A percentile compares a stretch with the other conserved stretches of the same genome.
Conservation (phyloP, 2,797 vertebrate genomes). For the Cygnus olor region DNA sequence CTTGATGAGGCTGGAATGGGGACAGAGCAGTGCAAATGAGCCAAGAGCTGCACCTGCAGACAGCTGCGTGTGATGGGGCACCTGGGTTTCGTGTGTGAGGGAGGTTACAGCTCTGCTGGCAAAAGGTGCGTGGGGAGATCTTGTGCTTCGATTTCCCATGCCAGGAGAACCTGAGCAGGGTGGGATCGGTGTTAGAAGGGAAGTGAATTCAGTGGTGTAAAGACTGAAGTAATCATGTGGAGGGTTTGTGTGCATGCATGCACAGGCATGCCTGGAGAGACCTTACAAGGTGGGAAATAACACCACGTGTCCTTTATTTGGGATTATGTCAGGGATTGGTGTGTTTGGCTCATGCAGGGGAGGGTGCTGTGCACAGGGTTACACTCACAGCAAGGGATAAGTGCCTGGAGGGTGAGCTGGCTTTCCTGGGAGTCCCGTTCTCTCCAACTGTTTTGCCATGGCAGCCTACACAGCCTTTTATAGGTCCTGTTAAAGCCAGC, state of each 20-base stretch:
- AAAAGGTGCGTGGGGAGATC: background rate
- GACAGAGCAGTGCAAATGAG: background rate
- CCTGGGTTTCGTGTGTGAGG: background rate
- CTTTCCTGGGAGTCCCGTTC: background rate
- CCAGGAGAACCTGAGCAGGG: background rate
- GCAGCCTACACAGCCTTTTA: background rate
- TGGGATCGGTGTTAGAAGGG: background rate
- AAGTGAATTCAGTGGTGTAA: background rate
- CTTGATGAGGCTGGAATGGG: background rate
- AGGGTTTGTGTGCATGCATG: background rate
- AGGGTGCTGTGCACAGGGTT: background rate
- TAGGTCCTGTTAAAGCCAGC: background rate
- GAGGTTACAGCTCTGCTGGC: rapidly evolving
- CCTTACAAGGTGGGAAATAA: background rate
- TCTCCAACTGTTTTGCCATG: rapidly evolving
- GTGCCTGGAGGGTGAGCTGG: background rate
- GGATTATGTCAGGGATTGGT: background rate
- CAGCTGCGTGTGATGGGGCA: background rate
- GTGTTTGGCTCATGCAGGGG: background rate
- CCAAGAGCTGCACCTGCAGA: background rate
- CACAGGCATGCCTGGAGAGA: rapidly evolving
- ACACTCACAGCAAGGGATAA: too few species aligned
- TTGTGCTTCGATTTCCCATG: background rate
- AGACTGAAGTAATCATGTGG: background rate
- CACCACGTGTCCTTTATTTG: background rate